phyloP scores from a whole-genome alignment of 2,113 vertebrate genomes.

The Emberiza fucata region DNA sequence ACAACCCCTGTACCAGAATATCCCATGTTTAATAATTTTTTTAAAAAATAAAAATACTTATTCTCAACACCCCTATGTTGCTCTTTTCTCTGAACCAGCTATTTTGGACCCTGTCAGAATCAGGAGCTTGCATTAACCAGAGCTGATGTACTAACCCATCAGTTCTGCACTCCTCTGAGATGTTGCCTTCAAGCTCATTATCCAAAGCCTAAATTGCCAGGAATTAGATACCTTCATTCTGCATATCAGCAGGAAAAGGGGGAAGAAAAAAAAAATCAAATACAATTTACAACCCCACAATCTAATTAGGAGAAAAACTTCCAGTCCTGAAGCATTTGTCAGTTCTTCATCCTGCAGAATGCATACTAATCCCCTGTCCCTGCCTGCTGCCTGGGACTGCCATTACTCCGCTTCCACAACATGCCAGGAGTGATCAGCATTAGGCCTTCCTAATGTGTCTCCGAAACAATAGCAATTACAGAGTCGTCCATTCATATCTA shows the following conservation, averaged over 20 bases:
- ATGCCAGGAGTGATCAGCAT: conserved; percentile 42
- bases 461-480: conserved; percentile 58
- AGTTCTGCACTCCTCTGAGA: not conserved
- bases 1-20: not conserved
- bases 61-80: not conserved
- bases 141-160: not conserved
- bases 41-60: not conserved
- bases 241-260: not conserved
- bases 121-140: not conserved
- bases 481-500: conserved; percentile 55
- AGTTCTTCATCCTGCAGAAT: not conserved
- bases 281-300: not conserved
- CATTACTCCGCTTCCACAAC: not conserved
- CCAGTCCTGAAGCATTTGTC: not conserved
- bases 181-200: conserved; percentile 15
- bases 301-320: conserved; percentile 30
- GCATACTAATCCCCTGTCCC: not conserved
- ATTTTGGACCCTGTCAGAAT: not conserved
- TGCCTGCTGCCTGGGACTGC: not conserved
- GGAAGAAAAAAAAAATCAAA: not conserved
- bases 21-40: not conserved
- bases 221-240: not conserved
- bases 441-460: conserved; percentile 39
- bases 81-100: not conserved
- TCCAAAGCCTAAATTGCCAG: conserved; percentile 2